phyloP scores from a whole-genome alignment of 2,888 invertebrate genomes.

The Nesidiocoris tenuis region DNA sequence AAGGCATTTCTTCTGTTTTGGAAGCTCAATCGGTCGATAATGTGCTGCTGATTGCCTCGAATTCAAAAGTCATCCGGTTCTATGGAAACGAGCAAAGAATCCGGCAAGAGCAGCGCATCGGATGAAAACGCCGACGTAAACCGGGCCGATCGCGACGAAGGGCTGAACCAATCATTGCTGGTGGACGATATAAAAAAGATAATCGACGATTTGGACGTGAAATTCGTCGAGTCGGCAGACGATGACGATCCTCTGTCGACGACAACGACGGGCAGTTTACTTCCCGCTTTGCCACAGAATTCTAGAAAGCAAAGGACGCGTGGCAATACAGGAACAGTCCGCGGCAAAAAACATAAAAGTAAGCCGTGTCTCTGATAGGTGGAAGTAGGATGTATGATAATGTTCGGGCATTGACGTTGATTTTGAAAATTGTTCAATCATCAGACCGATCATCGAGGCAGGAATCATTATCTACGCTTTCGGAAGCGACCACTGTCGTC shows the following conservation, averaged over 20 bases:
- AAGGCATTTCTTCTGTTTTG: no score
- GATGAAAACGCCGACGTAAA: background rate
- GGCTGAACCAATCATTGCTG: background rate
- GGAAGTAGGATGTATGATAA: no score
- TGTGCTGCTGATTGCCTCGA: no score
- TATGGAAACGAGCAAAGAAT: constrained; percentile 19
- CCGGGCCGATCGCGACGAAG: background rate
- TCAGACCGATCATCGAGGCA: background rate
- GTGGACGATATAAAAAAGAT: constrained; percentile 34
- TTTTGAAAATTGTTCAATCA: no score
- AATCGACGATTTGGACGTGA: constrained; percentile 20
- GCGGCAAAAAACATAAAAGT: background rate
- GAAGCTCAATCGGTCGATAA: no score
- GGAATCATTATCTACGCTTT: constrained; percentile 11
- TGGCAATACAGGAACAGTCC: background rate
- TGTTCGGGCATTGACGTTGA: no score
- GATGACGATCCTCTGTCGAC: constrained; percentile 1
- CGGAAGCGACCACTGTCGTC: constrained; percentile 22
- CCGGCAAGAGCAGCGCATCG: constrained; percentile 7
- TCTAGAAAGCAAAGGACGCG: background rate
- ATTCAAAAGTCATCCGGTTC: no score
- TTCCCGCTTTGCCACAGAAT: background rate
- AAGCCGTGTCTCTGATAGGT: no score
- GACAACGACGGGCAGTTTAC: background rate
- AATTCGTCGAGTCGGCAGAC: constrained; percentile 16